Evolutionary conservation across 1,140 invertebrate species (phyloP), one percentile per base, ranked within the genome.

Genomic region (Alviniconcha marisindica): DNA sequence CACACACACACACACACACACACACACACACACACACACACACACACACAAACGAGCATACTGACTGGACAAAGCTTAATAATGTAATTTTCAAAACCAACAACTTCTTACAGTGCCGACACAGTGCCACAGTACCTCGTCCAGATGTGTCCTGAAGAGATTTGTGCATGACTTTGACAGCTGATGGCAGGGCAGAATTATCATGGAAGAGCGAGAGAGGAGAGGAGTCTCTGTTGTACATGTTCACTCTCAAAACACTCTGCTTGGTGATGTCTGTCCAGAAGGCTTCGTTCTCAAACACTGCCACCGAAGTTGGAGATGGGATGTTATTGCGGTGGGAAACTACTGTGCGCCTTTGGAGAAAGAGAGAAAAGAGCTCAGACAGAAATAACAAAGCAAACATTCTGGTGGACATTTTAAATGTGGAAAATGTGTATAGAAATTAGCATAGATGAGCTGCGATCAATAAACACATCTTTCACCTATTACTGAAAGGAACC

Each of bases 211-310:
- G 95, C 0, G 95, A 95, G 85, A 96, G 95, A 38, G 98, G 96
- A 38, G 96, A 96, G 14, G 69, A 56, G 36, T 76, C 83, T 0
- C 96, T 96, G 83, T 96, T 95, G 88, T 96, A 99, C 92, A 99
- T 99, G 88, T 98, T 96, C 0, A 98, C 96, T 1, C 96, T 96
- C 93, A 99, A 96, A 4, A 99, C 95, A 0, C 97, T 98, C 91
- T 99, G 97, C 89, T 98, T 98, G 0, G 97, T 99, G 84, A 95
- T 96, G 90, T 99, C 99, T 0, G 98, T 98, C 97, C 98, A 99
- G 92, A 96, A 99, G 2, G 99, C 95, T 48, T 96, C 94, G 90
- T 97, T 97, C 93, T 99, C 98, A 93, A 98, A 99, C 0, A 98
- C 91, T 0, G 97, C 95, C 10, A 99, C 90, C 36, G 97, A 94